phyloP scores from a whole-genome alignment of 30 jellyfish, hydroid and myxozoan species.

The Chrysaora quinquecirrha region DNA sequence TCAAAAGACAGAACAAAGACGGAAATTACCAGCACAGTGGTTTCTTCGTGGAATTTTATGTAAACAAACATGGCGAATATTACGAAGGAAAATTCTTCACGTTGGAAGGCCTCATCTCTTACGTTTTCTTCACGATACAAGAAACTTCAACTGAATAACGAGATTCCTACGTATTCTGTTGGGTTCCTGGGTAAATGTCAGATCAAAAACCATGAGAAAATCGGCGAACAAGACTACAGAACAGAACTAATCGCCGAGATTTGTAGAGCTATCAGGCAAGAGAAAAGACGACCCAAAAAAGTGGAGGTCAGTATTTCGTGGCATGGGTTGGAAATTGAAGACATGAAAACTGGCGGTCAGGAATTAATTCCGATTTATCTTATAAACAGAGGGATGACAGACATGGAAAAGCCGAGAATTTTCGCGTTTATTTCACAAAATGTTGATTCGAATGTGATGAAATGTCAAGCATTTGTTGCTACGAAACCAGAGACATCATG shows the following conservation, averaged over 20 bases:
- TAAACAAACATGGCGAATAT: background rate
- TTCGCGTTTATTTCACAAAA: slow-evolving; percentile 33
- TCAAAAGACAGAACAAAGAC: background rate
- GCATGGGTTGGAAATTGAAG: slow-evolving; percentile 47
- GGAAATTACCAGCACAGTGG: background rate
- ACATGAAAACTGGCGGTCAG: slow-evolving; percentile 15
- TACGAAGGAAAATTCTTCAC: background rate
- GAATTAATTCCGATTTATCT: slow-evolving; percentile 34
- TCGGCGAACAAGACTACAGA: slow-evolving; percentile 13
- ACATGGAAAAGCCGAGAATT: slow-evolving; percentile 31
- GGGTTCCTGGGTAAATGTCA: slow-evolving; percentile 29
- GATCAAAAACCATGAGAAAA: background rate
- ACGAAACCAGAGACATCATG: slow-evolving; percentile 40
- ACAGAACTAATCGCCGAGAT: slow-evolving; percentile 28
- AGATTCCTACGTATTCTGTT: slow-evolving; percentile 40
- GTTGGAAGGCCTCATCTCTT: background rate
- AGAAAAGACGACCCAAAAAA: slow-evolving; percentile 26
- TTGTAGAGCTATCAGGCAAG: slow-evolving; percentile 8
- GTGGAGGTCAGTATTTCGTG: slow-evolving; percentile 47
- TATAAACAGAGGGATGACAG: slow-evolving; percentile 54
- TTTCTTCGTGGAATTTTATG: background rate
- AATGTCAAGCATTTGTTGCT: slow-evolving; percentile 40
- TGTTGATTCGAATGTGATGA: slow-evolving; percentile 13
- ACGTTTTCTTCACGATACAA: background rate
- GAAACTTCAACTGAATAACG: slow-evolving; percentile 18